Evolutionary conservation across 53 echinoderm and acorn worm genomes (phyloP), one percentile per base, ranked within the genome.

Genomic region (Holothuria leucospilota): DNA sequence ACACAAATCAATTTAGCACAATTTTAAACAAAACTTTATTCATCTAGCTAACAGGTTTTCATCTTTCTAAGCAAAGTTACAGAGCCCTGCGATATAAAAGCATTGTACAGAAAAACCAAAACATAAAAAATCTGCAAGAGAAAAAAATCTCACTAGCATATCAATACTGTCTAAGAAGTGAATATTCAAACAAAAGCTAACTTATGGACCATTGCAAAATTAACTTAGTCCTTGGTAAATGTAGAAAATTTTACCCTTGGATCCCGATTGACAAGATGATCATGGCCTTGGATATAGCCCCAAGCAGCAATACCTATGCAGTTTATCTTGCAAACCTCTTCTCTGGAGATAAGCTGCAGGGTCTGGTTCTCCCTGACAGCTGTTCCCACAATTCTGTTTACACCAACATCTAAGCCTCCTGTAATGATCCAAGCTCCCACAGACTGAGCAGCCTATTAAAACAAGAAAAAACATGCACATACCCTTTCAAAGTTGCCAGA

Each of bases 291-390:
- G 56, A 92, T 86, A 46, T 96, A 96, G 15, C 92, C 91, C 94
- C 94, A 96, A 0, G 96, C 92, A 13, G 94, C 88, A 15, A 96
- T 85, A 12, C 96, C 96, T 13, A 96, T 81, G 39, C 94, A 94
- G 23, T 90, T 85, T 29, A 94, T 74, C 71, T 84, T 86, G 52
- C 84, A 63, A 8, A 81, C 28, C 12, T 28, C 64, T 14, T 85
- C 75, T 24, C 62, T 77, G 15, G 90, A 85, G 51, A 94, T 88
- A 85, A 91, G 91, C 79, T 92, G 53, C 87, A 90, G 56, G 64
- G 82, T 81, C 29, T 94, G 85, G 52, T 88, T 89, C 29, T 91
- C 87, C 39, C 86, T 69, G n/a, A 96, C 89, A 21, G 94, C 92
- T 18, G 66, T 81, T 25, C 96, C 96, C 0, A 94, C 92, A 29